phyloP scores from a whole-genome alignment of 2,797 vertebrate species.

The Megalops cyprinoides region DNA sequence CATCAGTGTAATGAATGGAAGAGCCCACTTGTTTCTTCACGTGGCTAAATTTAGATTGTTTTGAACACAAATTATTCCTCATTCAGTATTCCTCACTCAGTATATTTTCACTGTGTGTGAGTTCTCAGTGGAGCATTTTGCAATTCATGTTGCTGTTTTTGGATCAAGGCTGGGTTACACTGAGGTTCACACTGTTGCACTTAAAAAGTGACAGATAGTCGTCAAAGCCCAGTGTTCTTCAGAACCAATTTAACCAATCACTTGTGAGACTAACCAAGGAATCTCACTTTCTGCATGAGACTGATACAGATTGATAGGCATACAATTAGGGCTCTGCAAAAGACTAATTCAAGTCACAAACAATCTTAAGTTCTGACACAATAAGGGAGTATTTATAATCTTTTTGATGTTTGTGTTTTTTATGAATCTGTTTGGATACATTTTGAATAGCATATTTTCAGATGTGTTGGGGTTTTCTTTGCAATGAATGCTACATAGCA shows the following conservation, averaged over 20 bases:
- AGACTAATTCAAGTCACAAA: too few species aligned
- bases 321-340: too few species aligned
- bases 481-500: too few species aligned
- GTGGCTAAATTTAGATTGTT: not conserved
- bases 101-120: not conserved
- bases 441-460: too few species aligned
- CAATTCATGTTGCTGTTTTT: not conserved
- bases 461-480: too few species aligned
- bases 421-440: not conserved
- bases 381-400: too few species aligned
- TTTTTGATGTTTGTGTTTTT: too few species aligned
- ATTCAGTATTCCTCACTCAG: not conserved
- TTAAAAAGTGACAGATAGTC: not conserved
- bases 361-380: too few species aligned
- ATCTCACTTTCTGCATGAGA: too few species aligned
- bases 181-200: not conserved
- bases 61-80: not conserved
- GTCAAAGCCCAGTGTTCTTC: too few species aligned
- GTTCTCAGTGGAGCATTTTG: not conserved
- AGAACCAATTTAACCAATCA: too few species aligned
- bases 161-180: not conserved
- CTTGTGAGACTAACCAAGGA: too few species aligned
- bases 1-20: conserved; percentile 8
- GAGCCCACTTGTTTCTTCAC: not conserved
- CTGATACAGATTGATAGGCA: not conserved